Evolutionary conservation across 2,888 invertebrate species (phyloP).

Genomic region (Pasiphila rectangulata): DNA sequence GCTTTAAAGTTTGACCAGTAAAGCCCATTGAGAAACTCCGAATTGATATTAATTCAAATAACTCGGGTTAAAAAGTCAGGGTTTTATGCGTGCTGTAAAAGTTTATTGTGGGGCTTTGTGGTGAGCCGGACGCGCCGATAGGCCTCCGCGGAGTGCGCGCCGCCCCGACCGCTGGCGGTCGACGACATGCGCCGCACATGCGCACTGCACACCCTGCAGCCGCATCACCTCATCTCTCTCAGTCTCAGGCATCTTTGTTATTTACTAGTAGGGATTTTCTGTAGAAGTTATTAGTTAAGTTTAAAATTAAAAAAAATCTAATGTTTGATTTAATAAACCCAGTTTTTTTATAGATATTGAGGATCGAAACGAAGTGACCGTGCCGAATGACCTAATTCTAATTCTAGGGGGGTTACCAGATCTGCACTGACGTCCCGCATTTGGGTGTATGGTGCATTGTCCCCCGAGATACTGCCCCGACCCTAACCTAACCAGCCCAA

Average conservation of each 20-base stretch:
- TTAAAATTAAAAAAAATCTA: too few relatives aligned
- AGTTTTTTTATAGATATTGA: too few relatives aligned
- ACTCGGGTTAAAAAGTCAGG: constrained; percentile 80
- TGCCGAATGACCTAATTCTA: too few relatives aligned
- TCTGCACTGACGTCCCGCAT: too few relatives aligned
- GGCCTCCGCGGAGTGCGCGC: constrained; percentile 44
- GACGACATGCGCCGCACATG: constrained; percentile 40
- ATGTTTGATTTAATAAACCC: too few relatives aligned
- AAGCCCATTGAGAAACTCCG: constrained; percentile 81
- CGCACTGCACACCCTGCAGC: constrained; percentile 36
- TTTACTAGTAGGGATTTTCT: background rate
- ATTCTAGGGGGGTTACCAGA: too few relatives aligned
- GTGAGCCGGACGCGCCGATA: constrained; percentile 76
- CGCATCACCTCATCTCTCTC: constrained; percentile 9
- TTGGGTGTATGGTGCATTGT: too few relatives aligned
- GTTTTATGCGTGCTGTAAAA: constrained; percentile 79
- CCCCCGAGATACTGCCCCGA: too few relatives aligned
- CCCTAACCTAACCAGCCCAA: too few relatives aligned
- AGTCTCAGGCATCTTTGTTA: background rate
- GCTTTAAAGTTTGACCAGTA: constrained; percentile 80
- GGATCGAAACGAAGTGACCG: too few relatives aligned
- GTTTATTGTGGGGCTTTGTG: constrained; percentile 80
- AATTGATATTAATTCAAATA: constrained; percentile 82
- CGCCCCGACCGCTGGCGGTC: background rate
- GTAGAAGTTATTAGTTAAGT: too few relatives aligned